Conservation (phyloP, 2,888 invertebrate species). For the Thera obeliscata region DNA sequence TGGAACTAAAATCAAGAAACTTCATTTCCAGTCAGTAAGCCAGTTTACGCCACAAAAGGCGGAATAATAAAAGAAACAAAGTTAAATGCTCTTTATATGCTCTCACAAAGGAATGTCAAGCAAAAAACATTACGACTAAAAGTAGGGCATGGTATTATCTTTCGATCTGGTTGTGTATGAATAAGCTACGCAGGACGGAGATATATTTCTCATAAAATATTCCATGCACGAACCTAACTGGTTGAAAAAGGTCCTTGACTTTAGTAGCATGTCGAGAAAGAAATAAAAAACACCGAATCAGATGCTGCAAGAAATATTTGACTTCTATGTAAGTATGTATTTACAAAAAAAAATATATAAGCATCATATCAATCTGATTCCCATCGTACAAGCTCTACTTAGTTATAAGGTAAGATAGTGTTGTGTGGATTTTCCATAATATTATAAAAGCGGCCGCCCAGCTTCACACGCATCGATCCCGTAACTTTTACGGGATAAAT, state of each 20-base stretch:
- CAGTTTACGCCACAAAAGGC: conserved; percentile 18
- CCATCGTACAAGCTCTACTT: too few relatives aligned
- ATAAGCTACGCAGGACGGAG: conserved; percentile 53
- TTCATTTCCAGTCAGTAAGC: not conserved
- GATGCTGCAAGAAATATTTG: conserved; percentile 11
- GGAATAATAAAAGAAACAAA: conserved; percentile 36
- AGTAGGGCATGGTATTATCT: conserved; percentile 45
- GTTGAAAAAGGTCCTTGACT: conserved; percentile 66
- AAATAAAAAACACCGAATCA: conserved; percentile 13
- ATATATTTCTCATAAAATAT: conserved; percentile 62
- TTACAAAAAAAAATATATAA: too few relatives aligned
- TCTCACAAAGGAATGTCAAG: conserved; percentile 35
- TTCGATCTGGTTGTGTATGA: conserved; percentile 37
- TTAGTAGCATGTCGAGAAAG: conserved; percentile 41
- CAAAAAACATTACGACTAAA: conserved; percentile 36
- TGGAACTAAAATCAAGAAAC: not conserved
- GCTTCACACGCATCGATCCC: too few relatives aligned
- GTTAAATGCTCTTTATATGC: conserved; percentile 3
- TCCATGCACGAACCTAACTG: conserved; percentile 46
- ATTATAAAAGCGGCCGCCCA: too few relatives aligned
- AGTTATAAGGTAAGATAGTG: too few relatives aligned
- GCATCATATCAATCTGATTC: too few relatives aligned
- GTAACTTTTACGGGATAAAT: too few relatives aligned
- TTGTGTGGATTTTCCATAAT: too few relatives aligned
- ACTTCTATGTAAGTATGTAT: too few relatives aligned